These are phyloP conservation scores for Diacarnus erythraeanus DNA, from an alignment of 37 sponge, comb jelly and placozoan species.

Conservation along the genomic window DNA sequence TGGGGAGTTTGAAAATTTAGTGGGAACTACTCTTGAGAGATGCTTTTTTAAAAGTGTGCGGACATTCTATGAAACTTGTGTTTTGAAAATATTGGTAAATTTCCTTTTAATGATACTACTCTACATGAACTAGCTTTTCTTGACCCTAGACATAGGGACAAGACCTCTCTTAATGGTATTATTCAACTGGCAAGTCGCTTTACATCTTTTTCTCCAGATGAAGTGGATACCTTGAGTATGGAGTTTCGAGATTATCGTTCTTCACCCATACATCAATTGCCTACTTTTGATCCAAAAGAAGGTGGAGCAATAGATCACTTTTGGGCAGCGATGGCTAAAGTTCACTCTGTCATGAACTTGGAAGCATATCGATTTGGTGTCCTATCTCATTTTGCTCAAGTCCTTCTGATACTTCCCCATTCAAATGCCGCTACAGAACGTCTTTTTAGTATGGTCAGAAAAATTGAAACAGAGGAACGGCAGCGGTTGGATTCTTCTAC, in stretches of 20 bases:
- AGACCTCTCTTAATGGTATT: background rate
- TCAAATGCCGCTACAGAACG: slow-evolving; percentile 40
- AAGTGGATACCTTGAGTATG: slow-evolving; percentile 10
- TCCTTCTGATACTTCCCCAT: slow-evolving; percentile 34
- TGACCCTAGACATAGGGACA: background rate
- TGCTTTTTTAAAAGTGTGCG: background rate
- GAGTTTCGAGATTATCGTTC: too few species aligned
- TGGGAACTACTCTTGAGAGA: too few species aligned
- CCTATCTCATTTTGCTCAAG: slow-evolving; percentile 10
- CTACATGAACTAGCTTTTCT: background rate
- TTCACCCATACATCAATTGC: background rate
- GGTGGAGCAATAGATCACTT: slow-evolving; percentile 38
- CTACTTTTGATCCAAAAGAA: background rate
- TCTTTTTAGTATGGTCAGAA: slow-evolving; percentile 32
- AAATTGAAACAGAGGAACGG: too few species aligned
- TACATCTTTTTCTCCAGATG: slow-evolving; percentile 31
- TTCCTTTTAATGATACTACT: background rate
- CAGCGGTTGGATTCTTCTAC: slow-evolving; percentile 11
- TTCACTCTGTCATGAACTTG: slow-evolving; percentile 13
- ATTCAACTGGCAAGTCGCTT: background rate
- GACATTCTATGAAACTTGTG: slow-evolving; percentile 1
- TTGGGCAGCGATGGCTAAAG: slow-evolving; percentile 25
- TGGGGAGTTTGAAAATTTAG: too few species aligned
- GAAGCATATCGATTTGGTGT: slow-evolving; percentile 13
- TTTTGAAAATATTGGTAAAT: background rate